phyloP scores from a whole-genome alignment of 2,113 vertebrate species.

The Burhinus oedicnemus region DNA sequence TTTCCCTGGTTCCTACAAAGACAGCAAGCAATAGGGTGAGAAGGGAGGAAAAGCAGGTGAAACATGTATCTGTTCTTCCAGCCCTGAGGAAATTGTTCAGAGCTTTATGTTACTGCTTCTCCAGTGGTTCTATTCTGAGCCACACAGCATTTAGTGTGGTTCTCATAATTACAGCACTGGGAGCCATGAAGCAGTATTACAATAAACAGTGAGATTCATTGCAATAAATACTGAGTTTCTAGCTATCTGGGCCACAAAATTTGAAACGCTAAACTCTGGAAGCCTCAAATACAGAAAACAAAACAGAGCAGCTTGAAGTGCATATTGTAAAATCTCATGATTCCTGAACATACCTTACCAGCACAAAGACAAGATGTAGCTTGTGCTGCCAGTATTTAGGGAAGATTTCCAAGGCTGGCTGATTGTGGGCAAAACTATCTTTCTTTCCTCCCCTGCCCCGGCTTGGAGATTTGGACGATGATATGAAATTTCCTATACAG shows the following conservation, averaged over 20 bases:
- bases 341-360: neutral
- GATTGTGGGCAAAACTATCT: neutral
- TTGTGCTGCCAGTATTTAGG: neutral
- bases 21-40: accelerated
- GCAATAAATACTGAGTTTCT: neutral
- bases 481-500: neutral
- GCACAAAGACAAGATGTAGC: neutral
- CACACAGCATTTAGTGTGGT: neutral
- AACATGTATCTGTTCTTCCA: neutral
- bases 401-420: neutral
- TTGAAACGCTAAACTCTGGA: neutral
- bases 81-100: neutral
- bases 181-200: neutral
- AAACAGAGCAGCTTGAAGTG: neutral
- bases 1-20: neutral
- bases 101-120: neutral
- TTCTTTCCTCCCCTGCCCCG: neutral
- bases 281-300: neutral
- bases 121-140: neutral
- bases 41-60: neutral
- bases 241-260: neutral
- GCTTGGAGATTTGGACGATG: neutral
- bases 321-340: neutral
- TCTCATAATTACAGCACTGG: neutral
- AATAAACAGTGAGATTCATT: neutral